Evolutionary conservation across 2,797 vertebrate species (phyloP).

Genomic region (Tamandua tetradactyla): DNA sequence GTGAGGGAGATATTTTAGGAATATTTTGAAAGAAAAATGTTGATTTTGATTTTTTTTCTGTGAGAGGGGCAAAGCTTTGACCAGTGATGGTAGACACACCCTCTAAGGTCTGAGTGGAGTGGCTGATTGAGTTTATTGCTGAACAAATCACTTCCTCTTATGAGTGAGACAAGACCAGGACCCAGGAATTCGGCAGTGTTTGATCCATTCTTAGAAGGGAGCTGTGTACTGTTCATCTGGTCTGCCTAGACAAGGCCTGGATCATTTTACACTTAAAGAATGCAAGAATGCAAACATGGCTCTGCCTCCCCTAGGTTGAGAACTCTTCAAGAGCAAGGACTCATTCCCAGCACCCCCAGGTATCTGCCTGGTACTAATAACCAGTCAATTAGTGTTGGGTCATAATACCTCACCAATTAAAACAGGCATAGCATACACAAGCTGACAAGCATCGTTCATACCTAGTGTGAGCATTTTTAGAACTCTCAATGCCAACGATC

Average conservation of each 20-base stretch:
- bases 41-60: not conserved
- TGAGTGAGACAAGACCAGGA: not conserved
- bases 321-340: not conserved
- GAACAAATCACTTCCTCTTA: not conserved
- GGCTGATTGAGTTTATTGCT: not conserved
- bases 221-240: not conserved
- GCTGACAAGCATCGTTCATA: not conserved
- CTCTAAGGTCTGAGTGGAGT: not conserved
- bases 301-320: not conserved
- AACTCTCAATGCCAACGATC: not conserved
- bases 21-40: slow-evolving; percentile 18
- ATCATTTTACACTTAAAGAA: not conserved
- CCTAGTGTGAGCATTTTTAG: not conserved
- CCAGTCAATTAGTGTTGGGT: not conserved
- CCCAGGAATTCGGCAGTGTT: not conserved
- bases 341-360: not conserved
- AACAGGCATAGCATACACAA: not conserved
- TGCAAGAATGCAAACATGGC: not conserved
- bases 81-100: not conserved
- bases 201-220: not conserved
- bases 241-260: not conserved
- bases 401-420: not conserved
- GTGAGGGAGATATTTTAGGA: not conserved
- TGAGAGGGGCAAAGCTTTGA: not conserved
- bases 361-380: not conserved